phyloP scores from a whole-genome alignment of 2,113 vertebrate genomes.

The Mirza zaza region DNA sequence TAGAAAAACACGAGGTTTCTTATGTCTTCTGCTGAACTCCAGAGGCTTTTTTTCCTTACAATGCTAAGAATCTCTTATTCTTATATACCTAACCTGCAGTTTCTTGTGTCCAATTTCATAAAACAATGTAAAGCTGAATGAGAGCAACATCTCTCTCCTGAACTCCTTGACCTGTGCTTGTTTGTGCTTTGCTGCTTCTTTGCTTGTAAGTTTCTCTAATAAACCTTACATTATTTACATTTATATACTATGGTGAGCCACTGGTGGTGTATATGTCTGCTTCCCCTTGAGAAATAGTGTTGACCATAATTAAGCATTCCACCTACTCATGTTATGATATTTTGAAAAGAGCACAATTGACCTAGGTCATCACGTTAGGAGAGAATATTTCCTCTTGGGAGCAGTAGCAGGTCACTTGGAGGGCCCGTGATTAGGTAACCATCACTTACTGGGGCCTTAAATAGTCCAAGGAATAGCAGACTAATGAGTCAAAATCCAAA shows the following conservation, averaged over 20 bases:
- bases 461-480: background rate
- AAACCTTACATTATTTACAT: background rate
- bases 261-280: background rate
- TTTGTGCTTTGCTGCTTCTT: background rate
- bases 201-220: background rate
- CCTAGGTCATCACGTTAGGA: background rate
- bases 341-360: background rate
- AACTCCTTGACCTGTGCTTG: background rate
- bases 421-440: too few relatives aligned
- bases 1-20: background rate
- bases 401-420: background rate
- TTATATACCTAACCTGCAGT: background rate
- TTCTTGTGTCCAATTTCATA: background rate
- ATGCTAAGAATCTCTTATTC: background rate
- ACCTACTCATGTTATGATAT: background rate
- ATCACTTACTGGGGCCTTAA: background rate
- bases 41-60: background rate
- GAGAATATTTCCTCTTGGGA: background rate
- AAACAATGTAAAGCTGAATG: background rate
- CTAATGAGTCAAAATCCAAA: background rate
- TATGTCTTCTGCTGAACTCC: background rate
- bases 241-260: background rate
- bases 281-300: background rate
- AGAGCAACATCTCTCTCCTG: background rate
- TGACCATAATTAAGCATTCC: background rate